These are phyloP conservation scores for Tetragonula carbonaria DNA, from an alignment of 2,888 invertebrate genomes.

Conservation along the genomic window DNA sequence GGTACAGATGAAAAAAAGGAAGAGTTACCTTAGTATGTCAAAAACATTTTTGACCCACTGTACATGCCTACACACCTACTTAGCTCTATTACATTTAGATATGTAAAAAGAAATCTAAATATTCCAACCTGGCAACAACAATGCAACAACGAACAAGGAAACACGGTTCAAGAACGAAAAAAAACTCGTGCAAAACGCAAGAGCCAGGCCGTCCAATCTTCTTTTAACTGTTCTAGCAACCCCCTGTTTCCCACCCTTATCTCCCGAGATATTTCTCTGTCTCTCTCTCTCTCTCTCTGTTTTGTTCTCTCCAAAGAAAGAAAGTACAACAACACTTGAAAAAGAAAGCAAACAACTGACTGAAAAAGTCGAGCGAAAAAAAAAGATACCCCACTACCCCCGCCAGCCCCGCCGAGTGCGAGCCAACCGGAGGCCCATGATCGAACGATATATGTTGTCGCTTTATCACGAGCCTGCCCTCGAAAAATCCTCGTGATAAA, in stretches of 20 bases:
- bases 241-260: background rate
- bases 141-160: background rate
- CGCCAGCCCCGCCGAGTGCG: conserved; percentile 84
- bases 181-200: background rate
- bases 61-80: conserved; percentile 40
- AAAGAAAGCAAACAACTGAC: conserved; percentile 28
- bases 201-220: conserved; percentile 13
- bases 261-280: background rate
- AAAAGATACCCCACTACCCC: conserved; percentile 77
- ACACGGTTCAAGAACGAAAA: conserved; percentile 18
- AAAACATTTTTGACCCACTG: conserved; percentile 58
- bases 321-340: conserved; percentile 50
- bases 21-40: background rate
- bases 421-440: conserved; percentile 82
- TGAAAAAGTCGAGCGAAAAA: conserved; percentile 18
- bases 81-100: conserved; percentile 8
- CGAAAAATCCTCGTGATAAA: conserved; percentile 67
- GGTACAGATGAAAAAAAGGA: conserved; percentile 34
- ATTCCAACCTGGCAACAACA: conserved; percentile 16
- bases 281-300: background rate
- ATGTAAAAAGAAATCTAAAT: background rate
- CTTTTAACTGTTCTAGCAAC: background rate
- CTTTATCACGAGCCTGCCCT: conserved; percentile 70
- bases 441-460: conserved; percentile 67
- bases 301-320: conserved; percentile 12